Conservation (phyloP, 1,140 invertebrate species). For the Plectus sambesii region DNA sequence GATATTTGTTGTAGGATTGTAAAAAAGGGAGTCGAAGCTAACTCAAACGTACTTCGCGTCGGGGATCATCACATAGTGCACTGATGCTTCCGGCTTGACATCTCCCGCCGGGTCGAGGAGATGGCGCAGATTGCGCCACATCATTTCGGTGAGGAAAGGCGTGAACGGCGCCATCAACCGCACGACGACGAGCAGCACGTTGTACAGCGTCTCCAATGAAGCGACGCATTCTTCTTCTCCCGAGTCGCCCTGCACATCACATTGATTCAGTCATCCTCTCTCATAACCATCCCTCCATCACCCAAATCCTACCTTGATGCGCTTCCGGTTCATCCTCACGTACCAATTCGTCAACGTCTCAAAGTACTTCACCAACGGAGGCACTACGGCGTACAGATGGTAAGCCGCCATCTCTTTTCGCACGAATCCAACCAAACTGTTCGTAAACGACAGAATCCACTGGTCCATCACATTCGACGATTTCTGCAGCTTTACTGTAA, state of each 20-base stretch:
- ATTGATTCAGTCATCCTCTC: conserved; percentile 11
- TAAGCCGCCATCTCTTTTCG: conserved; percentile 81
- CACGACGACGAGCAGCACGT: conserved; percentile 75
- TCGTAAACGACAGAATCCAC: conserved; percentile 92
- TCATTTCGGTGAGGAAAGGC: conserved; percentile 86
- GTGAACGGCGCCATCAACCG: conserved; percentile 82
- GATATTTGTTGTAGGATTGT: too few species aligned
- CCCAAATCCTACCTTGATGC: conserved; percentile 59
- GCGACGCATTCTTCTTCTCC: conserved; percentile 62
- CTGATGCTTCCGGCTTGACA: conserved; percentile 31
- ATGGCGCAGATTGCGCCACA: conserved; percentile 73
- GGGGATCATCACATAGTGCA: conserved; percentile 36
- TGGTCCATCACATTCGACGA: conserved; percentile 85
- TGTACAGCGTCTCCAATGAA: conserved; percentile 74
- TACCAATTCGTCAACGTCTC: conserved; percentile 98
- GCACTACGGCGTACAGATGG: conserved; percentile 84
- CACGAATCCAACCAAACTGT: conserved; percentile 75
- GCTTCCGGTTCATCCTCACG: conserved; percentile 82
- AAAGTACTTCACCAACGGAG: conserved; percentile 81
- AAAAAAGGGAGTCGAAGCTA: conserved; percentile 10
- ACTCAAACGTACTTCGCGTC: conserved; percentile 21
- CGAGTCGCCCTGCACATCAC: conserved; percentile 62
- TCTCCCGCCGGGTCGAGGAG: too few species aligned
- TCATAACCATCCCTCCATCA: too few species aligned
- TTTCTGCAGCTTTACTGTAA: too few species aligned